These are phyloP conservation scores for Oxygymnocypris stewartii DNA, from an alignment of 2,113 vertebrate species.

Conservation along the genomic window DNA sequence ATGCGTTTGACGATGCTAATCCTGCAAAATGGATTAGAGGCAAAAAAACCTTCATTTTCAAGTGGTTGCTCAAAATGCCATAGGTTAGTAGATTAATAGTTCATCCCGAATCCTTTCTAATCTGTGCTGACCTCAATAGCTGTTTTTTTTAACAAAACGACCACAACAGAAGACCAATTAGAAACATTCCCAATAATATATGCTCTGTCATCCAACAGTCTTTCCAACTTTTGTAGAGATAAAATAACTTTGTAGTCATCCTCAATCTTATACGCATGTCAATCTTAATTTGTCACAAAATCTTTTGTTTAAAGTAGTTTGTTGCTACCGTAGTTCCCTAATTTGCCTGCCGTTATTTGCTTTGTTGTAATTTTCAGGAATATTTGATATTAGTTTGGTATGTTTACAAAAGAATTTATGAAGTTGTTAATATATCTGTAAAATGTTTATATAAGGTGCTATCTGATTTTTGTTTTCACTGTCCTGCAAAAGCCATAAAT, in stretches of 20 bases:
- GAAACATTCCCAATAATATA: slow-evolving; percentile 27
- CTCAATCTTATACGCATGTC: slow-evolving; percentile 18
- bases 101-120: slow-evolving; percentile 11
- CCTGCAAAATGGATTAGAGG: slow-evolving; percentile 14
- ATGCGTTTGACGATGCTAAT: slow-evolving; percentile 13
- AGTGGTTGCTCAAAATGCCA: slow-evolving; percentile 34
- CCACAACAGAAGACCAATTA: slow-evolving; percentile 14
- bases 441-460: slow-evolving; percentile 60
- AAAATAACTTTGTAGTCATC: slow-evolving; percentile 14
- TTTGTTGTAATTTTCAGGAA: slow-evolving; percentile 54
- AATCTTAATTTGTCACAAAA: slow-evolving; percentile 1
- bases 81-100: slow-evolving; percentile 14
- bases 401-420: slow-evolving; percentile 62
- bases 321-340: slow-evolving; percentile 13
- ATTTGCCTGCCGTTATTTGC: slow-evolving; percentile 44
- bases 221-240: slow-evolving; percentile 22
- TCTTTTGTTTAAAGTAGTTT: slow-evolving; percentile 7
- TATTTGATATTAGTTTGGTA: slow-evolving; percentile 58
- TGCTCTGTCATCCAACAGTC: not conserved
- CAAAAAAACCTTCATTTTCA: slow-evolving; percentile 3
- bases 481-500: slow-evolving; percentile 56
- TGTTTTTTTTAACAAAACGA: not conserved
- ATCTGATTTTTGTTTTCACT: slow-evolving; percentile 53
- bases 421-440: slow-evolving; percentile 62
- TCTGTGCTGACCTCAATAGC: slow-evolving; percentile 22